Conservation (phyloP, 2,888 invertebrate species). For the Andricus quercusramuli region DNA sequence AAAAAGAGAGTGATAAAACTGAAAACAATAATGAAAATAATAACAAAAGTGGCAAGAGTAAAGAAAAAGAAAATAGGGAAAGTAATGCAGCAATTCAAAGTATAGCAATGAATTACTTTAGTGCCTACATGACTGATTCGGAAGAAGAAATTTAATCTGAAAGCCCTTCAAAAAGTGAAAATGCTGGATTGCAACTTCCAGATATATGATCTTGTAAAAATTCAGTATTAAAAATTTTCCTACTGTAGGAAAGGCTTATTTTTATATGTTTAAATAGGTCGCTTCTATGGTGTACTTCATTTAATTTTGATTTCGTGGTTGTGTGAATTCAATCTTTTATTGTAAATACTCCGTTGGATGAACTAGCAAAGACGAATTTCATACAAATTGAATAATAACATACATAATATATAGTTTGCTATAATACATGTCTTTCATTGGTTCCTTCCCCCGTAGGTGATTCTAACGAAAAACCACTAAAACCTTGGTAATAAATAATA, state of each 20-base stretch:
- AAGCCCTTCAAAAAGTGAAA: background rate
- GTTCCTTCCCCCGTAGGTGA: constrained; percentile 45
- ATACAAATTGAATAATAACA: constrained; percentile 58
- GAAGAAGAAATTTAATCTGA: constrained; percentile 54
- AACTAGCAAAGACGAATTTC: constrained; percentile 53
- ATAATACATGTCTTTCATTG: constrained; percentile 56
- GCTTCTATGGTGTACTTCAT: constrained; percentile 10
- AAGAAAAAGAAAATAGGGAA: background rate
- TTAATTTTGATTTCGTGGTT: constrained; percentile 11
- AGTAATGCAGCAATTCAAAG: background rate
- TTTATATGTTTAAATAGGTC: background rate
- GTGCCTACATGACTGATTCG: constrained; percentile 57
- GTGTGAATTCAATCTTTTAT: constrained; percentile 57
- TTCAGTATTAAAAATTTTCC: constrained; percentile 51
- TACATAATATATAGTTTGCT: constrained; percentile 25
- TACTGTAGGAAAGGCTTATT: background rate
- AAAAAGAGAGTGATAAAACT: constrained; percentile 13
- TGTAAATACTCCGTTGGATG: constrained; percentile 59
- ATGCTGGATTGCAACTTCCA: constrained; percentile 59
- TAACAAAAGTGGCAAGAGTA: background rate
- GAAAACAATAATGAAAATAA: background rate
- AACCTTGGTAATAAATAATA: constrained; percentile 1
- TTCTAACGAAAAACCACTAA: background rate
- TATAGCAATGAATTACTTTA: constrained; percentile 54
- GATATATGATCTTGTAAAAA: constrained; percentile 63